Evolutionary conservation across 1,140 invertebrate genomes (phyloP).

Genomic region (Periplaneta americana): DNA sequence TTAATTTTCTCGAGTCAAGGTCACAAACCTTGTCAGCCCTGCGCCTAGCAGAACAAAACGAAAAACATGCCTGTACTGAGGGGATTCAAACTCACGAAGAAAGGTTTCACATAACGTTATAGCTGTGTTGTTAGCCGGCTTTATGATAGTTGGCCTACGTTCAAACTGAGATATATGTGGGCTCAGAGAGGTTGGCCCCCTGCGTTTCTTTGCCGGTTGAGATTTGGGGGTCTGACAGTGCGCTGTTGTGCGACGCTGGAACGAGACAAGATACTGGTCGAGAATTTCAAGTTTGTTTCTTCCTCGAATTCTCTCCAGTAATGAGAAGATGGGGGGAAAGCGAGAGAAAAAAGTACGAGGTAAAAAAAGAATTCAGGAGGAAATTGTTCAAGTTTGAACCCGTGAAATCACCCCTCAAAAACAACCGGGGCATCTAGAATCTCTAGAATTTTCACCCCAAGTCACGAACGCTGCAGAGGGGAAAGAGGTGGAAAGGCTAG

Average conservation of each 20-base stretch:
- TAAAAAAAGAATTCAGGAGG: neutral
- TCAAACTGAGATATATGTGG: too few relatives aligned
- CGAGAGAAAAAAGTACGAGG: neutral
- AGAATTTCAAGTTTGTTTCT: conserved; percentile 1
- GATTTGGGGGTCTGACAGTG: neutral
- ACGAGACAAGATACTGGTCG: neutral
- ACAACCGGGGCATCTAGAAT: neutral
- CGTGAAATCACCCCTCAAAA: conserved; percentile 2
- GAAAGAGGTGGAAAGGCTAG: neutral
- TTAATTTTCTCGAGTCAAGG: too few relatives aligned
- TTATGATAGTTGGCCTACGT: too few relatives aligned
- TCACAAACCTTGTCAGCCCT: too few relatives aligned
- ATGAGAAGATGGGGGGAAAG: neutral
- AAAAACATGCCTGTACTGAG: too few relatives aligned
- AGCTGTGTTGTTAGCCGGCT: too few relatives aligned
- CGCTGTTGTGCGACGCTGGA: neutral
- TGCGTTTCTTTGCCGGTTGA: too few relatives aligned
- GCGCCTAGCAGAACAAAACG: too few relatives aligned
- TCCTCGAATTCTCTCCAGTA: neutral
- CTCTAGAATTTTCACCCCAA: neutral
- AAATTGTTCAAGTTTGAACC: neutral
- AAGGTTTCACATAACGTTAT: too few relatives aligned
- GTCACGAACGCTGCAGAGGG: neutral
- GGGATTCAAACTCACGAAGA: too few relatives aligned
- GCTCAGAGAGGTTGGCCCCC: too few relatives aligned